Evolutionary conservation across 2,888 invertebrate genomes (phyloP), one percentile per base, ranked within the genome.

Genomic region (Diplazon laetatorius): DNA sequence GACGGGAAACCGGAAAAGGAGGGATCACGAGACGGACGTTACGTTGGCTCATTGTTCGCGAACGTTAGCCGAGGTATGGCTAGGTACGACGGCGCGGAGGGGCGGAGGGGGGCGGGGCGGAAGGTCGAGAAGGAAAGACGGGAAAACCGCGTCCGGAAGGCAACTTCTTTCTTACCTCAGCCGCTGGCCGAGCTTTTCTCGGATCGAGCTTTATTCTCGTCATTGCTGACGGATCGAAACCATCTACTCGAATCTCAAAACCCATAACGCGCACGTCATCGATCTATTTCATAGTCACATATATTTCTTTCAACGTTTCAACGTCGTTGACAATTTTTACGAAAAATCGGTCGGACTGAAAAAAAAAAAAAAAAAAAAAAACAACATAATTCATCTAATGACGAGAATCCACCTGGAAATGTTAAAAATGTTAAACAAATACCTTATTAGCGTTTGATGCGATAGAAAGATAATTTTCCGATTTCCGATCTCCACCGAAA

Each of bases 1-100:
- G 39, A 63, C 63, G 78, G 80, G 75, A 80, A 82, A 84, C 70
- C 80, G 78, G 78, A 73, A 70, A 57, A 57, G 37, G 50, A 66
- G 78, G 60, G 68, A 66, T 62, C 73, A 42, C 39, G 76, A 60
- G 52, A 76, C 65, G 80, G 55, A 68, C 68, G 66, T 75, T 60
- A 65, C 52, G 69, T 48, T 59, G 78, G 42, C 78, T 72, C 73
- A 78, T 76, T 73, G 78, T 74, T 74, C 76, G 74, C 44, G 44
- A 50, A 76, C 66, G 73, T 70, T 59, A 42, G 59, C 18, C 48
- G 65, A 12, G 44, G 55, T 66, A 71, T 59, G 57, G 68, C 62
- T 55, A n/a, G n/a, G n/a, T n/a, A n/a, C n/a, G n/a, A n/a, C n/a
- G n/a, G n/a, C n/a, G n/a, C n/a, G n/a, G n/a, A n/a, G n/a, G n/a